phyloP scores from a whole-genome alignment of 2,888 invertebrate species.

The Dasypolia templi region DNA sequence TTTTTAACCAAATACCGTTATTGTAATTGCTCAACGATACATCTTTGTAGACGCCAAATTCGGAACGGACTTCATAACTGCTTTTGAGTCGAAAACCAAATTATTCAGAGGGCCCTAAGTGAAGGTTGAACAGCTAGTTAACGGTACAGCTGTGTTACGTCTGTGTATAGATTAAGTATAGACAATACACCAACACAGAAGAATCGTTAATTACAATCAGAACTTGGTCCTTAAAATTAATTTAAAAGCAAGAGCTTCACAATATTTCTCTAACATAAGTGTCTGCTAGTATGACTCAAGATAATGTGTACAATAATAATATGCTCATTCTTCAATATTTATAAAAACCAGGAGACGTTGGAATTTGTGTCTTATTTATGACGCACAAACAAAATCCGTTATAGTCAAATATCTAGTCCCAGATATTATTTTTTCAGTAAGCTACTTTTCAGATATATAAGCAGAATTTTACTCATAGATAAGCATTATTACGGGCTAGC shows the following conservation, averaged over 20 bases:
- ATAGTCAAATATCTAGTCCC: slow-evolving; percentile 89
- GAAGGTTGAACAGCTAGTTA: neutral
- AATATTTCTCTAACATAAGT: slow-evolving; percentile 50
- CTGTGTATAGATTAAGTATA: neutral
- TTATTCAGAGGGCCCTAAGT: slow-evolving; percentile 8
- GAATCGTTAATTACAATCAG: slow-evolving; percentile 7
- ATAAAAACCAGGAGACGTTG: slow-evolving; percentile 62
- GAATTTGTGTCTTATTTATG: slow-evolving; percentile 63
- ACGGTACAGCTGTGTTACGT: slow-evolving; percentile 4
- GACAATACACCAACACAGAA: neutral
- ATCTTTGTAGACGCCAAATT: slow-evolving; percentile 62
- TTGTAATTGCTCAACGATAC: slow-evolving; percentile 68
- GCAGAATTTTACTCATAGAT: slow-evolving; percentile 80
- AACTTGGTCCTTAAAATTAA: neutral
- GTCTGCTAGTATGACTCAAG: slow-evolving; percentile 62
- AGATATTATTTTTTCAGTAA: slow-evolving; percentile 82
- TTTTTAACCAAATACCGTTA: slow-evolving; percentile 75
- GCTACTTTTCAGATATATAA: slow-evolving; percentile 78
- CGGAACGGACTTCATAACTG: slow-evolving; percentile 54
- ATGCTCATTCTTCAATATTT: slow-evolving; percentile 67
- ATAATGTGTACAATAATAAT: slow-evolving; percentile 57
- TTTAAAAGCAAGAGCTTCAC: slow-evolving; percentile 39
- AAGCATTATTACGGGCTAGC: slow-evolving; percentile 73
- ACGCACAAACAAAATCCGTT: slow-evolving; percentile 81
- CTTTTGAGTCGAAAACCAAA: slow-evolving; percentile 39